phyloP scores from a whole-genome alignment of 2,888 invertebrate genomes.

The Agrilus biguttatus region DNA sequence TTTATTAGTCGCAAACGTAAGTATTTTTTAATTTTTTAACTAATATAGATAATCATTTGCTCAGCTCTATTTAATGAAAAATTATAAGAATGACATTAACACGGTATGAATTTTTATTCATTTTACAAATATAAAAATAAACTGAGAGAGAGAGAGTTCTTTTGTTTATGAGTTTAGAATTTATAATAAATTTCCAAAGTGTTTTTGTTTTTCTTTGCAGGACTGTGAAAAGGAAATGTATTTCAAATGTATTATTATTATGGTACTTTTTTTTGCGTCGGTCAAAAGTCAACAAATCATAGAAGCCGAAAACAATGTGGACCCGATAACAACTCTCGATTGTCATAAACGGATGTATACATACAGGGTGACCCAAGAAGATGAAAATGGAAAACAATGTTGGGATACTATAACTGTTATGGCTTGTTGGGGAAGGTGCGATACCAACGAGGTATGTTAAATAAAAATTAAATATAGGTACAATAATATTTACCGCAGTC shows the following conservation, averaged over 20 bases:
- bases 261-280: not conserved
- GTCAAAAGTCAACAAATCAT: slow-evolving; percentile 13
- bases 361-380: slow-evolving; percentile 49
- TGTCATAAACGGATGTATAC: slow-evolving; percentile 54
- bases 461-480: too few relatives aligned
- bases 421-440: slow-evolving; percentile 72
- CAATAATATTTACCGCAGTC: too few relatives aligned
- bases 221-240: not conserved
- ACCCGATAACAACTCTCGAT: slow-evolving; percentile 37
- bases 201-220: not conserved
- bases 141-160: too few relatives aligned
- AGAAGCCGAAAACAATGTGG: slow-evolving; percentile 15
- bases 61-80: too few relatives aligned
- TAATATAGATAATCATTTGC: too few relatives aligned
- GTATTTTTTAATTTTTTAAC: too few relatives aligned
- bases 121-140: too few relatives aligned
- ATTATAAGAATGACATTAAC: too few relatives aligned
- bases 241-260: not conserved
- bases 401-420: slow-evolving; percentile 62
- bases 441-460: slow-evolving; percentile 62
- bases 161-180: too few relatives aligned
- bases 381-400: slow-evolving; percentile 50
- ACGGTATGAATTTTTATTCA: too few relatives aligned
- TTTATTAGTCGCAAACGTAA: too few relatives aligned
- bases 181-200: too few relatives aligned